Evolutionary conservation across 2,797 vertebrate species (phyloP), one percentile per base, ranked within the genome.

Genomic region (Eremophila alpestris): DNA sequence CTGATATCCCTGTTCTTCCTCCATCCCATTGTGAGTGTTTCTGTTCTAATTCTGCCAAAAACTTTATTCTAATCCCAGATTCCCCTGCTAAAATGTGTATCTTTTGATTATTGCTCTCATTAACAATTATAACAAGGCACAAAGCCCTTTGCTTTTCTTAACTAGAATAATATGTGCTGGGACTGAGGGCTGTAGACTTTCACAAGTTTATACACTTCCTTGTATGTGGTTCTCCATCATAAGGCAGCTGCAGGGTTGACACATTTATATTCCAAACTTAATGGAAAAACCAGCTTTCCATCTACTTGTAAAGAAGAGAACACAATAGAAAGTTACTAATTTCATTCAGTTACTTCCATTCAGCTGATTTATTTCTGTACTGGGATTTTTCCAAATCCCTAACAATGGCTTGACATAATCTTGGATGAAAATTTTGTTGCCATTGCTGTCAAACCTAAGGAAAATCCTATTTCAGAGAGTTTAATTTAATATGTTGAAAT

Each of bases 1-100:
- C n/a, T 13, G 13, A 24, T 2, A 2, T 51, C 21, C 21, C 16
- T 1, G 1, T 12, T 13, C 16, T 10, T 5, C 0, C 7, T 76
- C 26, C n/a, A 62, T 43, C 32, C 19, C 17, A 0, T 7, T n/a
- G 19, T 3, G 1, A 56, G 34, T 0, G 1, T 74, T 94, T 70
- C 81, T 87, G 27, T 41, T 79, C 36, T 36, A 68, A 36, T 83
- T 90, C 52, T 91, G 38, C 30, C 34, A 52, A 85, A 78, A 69
- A 8, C 7, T 13, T 55, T 54, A 43, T 17, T 74, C 43, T 74
- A 60, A 45, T 18, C 27, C 32, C 34, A 74, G 45, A 56, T 60
- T 74, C 24, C 45, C 60, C 45, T 60, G 16, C 4, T 26, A 21
- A 67, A 67, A 80, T 24, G 27, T 32, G 46, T 12, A 54, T 21